Conservation (phyloP, 1,140 invertebrate genomes). For the Tetramorium alpestre region DNA sequence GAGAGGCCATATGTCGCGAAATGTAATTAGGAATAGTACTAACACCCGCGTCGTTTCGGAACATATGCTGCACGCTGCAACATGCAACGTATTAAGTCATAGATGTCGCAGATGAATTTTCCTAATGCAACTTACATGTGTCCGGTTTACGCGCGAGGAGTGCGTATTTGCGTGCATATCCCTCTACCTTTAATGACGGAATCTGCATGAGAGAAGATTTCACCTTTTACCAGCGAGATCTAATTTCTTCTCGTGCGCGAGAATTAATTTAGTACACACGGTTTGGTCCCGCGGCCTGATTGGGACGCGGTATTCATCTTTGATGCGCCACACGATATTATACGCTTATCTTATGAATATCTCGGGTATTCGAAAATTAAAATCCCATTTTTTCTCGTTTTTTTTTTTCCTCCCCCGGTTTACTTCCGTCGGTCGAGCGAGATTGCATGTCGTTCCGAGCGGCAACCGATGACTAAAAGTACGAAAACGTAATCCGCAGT, state of each 20-base stretch:
- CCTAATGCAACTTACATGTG: background rate
- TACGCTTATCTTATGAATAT: conserved; percentile 8
- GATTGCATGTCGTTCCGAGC: conserved; percentile 24
- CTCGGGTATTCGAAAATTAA: background rate
- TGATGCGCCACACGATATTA: background rate
- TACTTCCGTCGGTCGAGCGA: background rate
- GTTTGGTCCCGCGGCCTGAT: background rate
- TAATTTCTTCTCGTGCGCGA: background rate
- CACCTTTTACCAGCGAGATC: background rate
- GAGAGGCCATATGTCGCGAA: conserved; percentile 31
- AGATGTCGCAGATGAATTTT: conserved; percentile 10
- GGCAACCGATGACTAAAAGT: conserved; percentile 36
- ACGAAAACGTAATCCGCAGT: conserved; percentile 5
- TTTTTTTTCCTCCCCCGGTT: background rate
- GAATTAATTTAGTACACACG: background rate
- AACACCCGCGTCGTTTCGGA: conserved; percentile 16
- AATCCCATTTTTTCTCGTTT: background rate
- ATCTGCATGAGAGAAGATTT: background rate
- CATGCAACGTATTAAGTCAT: conserved; percentile 24
- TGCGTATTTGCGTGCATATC: background rate
- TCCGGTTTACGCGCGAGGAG: background rate
- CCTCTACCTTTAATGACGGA: background rate
- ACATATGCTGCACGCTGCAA: background rate
- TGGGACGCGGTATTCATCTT: background rate
- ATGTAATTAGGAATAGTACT: conserved; percentile 52